phyloP scores from a whole-genome alignment of 2,888 invertebrate genomes.

The Acanthococcus lagerstroemiae region DNA sequence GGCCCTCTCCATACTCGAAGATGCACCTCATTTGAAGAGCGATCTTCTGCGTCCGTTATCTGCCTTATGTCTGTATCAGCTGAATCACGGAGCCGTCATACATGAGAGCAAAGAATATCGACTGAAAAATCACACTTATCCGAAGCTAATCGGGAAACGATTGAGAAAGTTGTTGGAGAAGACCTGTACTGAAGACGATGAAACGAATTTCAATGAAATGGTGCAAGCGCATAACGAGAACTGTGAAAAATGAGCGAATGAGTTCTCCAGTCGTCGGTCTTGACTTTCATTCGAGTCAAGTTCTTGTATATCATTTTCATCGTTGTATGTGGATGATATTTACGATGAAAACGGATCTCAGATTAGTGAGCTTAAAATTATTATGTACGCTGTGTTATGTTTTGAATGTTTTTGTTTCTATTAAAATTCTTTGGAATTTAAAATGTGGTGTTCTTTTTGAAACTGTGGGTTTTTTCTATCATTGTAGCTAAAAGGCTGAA shows the following conservation, averaged over 20 bases:
- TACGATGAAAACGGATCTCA: too few species aligned
- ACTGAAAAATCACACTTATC: slow-evolving; percentile 67
- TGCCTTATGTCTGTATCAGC: slow-evolving; percentile 72
- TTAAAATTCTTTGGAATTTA: too few species aligned
- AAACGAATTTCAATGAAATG: slow-evolving; percentile 5
- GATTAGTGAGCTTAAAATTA: too few species aligned
- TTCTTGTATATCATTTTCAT: too few species aligned
- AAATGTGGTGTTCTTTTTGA: too few species aligned
- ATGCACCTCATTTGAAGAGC: slow-evolving; percentile 53
- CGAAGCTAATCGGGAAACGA: slow-evolving; percentile 67
- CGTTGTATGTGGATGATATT: too few species aligned
- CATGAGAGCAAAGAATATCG: slow-evolving; percentile 87
- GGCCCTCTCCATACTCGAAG: slow-evolving; percentile 67
- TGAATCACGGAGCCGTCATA: slow-evolving; percentile 82
- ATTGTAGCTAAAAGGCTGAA: too few species aligned
- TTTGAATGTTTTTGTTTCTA: too few species aligned
- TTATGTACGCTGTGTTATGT: too few species aligned
- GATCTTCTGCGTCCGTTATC: slow-evolving; percentile 67
- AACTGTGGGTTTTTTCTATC: too few species aligned
- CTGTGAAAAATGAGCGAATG: background rate
- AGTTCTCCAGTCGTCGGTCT: too few species aligned
- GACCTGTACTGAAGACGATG: background rate
- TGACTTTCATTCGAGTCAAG: too few species aligned
- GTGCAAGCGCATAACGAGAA: slow-evolving; percentile 10
- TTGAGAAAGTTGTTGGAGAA: slow-evolving; percentile 41